These are phyloP conservation scores for Scortum barcoo DNA, from an alignment of 2,113 vertebrate genomes.

Conservation along the genomic window DNA sequence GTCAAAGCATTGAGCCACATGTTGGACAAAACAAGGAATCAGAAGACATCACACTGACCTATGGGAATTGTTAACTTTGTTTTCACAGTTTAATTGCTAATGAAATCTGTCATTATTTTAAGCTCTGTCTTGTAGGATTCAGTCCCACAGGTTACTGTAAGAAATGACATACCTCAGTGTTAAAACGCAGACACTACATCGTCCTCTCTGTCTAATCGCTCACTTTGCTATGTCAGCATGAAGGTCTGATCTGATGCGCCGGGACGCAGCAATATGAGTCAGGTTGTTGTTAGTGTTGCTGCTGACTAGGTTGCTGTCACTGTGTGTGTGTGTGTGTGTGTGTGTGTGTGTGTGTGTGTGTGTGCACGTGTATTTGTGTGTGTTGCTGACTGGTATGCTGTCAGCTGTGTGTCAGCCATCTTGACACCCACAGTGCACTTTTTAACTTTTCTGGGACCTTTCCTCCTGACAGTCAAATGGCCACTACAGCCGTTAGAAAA, in stretches of 20 bases:
- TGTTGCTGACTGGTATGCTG: constrained; percentile 69
- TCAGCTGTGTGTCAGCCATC: constrained; percentile 76
- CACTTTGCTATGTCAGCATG: constrained; percentile 63
- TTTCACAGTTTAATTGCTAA: background rate
- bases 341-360: constrained; percentile 28
- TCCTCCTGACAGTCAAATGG: constrained; percentile 50
- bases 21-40: background rate
- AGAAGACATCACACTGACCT: rapidly evolving
- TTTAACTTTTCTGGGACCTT: constrained; percentile 72
- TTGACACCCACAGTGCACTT: constrained; percentile 63
- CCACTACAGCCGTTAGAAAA: background rate
- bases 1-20: background rate
- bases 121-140: too few relatives aligned
- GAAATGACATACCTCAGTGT: background rate
- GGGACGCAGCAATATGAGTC: constrained; percentile 67
- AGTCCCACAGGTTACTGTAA: background rate
- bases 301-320: constrained; percentile 75
- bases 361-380: constrained; percentile 18
- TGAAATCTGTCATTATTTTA: background rate
- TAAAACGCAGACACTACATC: background rate
- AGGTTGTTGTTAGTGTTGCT: constrained; percentile 70
- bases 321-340: constrained; percentile 30
- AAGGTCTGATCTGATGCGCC: constrained; percentile 58
- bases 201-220: constrained; percentile 41
- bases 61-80: background rate